phyloP scores from a whole-genome alignment of 2,113 vertebrate species.

The Megaceryle maxima region DNA sequence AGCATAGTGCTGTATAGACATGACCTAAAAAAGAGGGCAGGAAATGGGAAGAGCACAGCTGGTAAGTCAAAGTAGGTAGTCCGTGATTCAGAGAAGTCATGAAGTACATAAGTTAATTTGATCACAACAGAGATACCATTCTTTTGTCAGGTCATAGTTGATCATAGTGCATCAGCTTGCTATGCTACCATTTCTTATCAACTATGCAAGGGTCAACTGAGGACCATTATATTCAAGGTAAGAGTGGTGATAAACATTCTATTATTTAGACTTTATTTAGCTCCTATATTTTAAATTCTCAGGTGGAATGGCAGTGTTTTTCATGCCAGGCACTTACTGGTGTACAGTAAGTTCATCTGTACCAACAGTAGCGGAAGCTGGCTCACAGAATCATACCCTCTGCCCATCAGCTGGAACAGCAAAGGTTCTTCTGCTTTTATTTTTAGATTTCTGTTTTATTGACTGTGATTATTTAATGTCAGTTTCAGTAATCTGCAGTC shows the following conservation, averaged over 20 bases:
- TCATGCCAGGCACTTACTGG: neutral
- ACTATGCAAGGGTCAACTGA: neutral
- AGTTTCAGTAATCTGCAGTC: neutral
- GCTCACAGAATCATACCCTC: neutral
- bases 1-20: neutral
- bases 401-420: neutral
- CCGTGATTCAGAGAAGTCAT: neutral
- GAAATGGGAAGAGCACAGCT: neutral
- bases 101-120: neutral
- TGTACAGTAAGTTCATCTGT: neutral
- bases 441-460: neutral
- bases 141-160: neutral
- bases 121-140: neutral
- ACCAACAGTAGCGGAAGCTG: neutral
- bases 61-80: neutral
- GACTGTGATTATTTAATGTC: neutral
- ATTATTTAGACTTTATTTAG: neutral
- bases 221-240: neutral
- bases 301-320: neutral
- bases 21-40: neutral
- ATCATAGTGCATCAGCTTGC: neutral
- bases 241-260: neutral
- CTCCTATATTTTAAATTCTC: neutral
- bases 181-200: neutral
- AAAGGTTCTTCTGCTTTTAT: neutral